phyloP scores from a whole-genome alignment of 2,113 vertebrate species.

The human (Homo sapiens) region GRCh38 chr3:110433001-110433500 shows the following conservation, averaged over 20 bases:
- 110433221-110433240: background rate
- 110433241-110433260: background rate
- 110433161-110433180: background rate
- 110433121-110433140: background rate
- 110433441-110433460: too few relatives aligned
- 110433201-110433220: background rate
- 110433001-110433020: background rate
- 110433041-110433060: background rate
- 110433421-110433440: too few relatives aligned
- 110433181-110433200: background rate
- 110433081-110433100: background rate
- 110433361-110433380: too few relatives aligned
- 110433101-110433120: background rate
- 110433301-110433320: too few relatives aligned
- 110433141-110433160: background rate
- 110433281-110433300: too few relatives aligned
- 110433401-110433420: too few relatives aligned
- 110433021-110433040: background rate
- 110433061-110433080: background rate
- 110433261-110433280: too few relatives aligned
- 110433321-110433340: too few relatives aligned
- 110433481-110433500: too few relatives aligned
- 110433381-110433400: too few relatives aligned
- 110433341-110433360: too few relatives aligned
- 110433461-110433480: too few relatives aligned